Percentiles rank a stretch among this genome's conserved stretches.
phyloP scores from a whole-genome alignment of 2,113 vertebrate genomes.

The Chaetodon auriga region DNA sequence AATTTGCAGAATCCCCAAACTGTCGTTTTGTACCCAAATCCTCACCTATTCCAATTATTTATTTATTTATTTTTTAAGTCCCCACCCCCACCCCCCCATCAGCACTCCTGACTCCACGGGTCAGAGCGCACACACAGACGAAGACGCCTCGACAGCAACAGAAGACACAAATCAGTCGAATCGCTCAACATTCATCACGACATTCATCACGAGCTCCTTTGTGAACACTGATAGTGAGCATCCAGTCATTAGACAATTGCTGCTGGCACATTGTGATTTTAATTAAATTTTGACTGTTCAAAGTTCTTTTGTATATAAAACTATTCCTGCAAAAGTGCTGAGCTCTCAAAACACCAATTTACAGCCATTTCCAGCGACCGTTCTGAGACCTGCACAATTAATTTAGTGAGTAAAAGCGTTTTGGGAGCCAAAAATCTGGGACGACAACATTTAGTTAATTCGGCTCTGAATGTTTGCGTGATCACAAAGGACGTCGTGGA shows the following conservation, averaged over 20 bases:
- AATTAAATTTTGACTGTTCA: no score
- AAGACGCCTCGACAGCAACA: neutral
- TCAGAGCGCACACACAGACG: conserved; percentile 15
- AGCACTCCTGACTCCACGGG: conserved; percentile 20
- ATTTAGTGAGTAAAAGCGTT: neutral
- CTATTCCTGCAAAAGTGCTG: neutral
- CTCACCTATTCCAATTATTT: conserved; percentile 1
- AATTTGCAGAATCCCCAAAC: conserved; percentile 13
- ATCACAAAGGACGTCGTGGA: conserved; percentile 52
- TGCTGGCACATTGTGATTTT: no score
- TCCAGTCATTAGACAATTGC: no score
- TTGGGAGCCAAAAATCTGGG: neutral
- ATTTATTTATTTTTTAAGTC: conserved; percentile 13
- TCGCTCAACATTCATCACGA: conserved; percentile 40
- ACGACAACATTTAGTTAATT: neutral
- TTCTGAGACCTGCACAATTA: neutral
- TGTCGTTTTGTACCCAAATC: conserved; percentile 25
- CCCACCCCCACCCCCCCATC: conserved; percentile 11
- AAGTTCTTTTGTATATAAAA: neutral
- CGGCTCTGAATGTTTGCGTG: neutral
- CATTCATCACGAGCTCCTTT: conserved; percentile 48
- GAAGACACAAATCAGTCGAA: conserved; percentile 33
- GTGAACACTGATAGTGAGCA: conserved; percentile 21
- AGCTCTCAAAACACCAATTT: neutral
- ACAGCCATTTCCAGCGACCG: neutral